Evolutionary conservation across 1,140 invertebrate genomes (phyloP).

Genomic region (Chrysopa pallens): DNA sequence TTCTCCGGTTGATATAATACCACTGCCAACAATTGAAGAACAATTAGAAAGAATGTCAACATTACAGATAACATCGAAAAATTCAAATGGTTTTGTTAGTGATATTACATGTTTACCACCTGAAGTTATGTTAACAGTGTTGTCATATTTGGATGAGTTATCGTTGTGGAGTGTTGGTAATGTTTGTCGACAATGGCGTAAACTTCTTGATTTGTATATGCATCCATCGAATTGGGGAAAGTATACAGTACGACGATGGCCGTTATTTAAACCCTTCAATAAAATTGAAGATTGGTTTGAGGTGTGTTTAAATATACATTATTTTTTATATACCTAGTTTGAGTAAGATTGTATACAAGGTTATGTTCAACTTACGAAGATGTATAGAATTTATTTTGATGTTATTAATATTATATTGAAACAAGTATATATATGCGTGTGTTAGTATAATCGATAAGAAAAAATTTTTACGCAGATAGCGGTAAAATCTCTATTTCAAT

Average conservation of each 20-base stretch:
- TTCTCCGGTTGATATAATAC: slow-evolving; percentile 11
- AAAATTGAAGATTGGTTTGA: slow-evolving; percentile 55
- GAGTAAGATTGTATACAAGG: too few species aligned
- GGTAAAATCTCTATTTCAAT: too few species aligned
- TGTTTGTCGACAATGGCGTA: slow-evolving; percentile 70
- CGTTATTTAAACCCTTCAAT: slow-evolving; percentile 58
- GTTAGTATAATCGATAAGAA: too few species aligned
- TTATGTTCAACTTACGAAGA: too few species aligned
- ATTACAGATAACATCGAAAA: not conserved
- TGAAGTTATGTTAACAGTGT: slow-evolving; percentile 66
- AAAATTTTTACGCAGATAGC: too few species aligned
- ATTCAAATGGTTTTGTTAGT: not conserved
- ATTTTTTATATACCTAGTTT: too few species aligned
- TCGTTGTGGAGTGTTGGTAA: slow-evolving; percentile 72
- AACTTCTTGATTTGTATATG: slow-evolving; percentile 56
- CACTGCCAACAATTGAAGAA: slow-evolving; percentile 8
- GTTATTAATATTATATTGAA: too few species aligned
- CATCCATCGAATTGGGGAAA: slow-evolving; percentile 57
- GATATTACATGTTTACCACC: slow-evolving; percentile 40
- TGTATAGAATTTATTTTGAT: too few species aligned
- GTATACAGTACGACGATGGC: slow-evolving; percentile 60
- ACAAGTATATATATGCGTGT: too few species aligned
- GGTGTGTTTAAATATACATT: too few species aligned
- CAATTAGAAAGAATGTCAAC: slow-evolving; percentile 3
- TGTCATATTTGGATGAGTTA: slow-evolving; percentile 79